phyloP scores from a whole-genome alignment of 2,888 invertebrate species.

The Diplazon laetatorius region DNA sequence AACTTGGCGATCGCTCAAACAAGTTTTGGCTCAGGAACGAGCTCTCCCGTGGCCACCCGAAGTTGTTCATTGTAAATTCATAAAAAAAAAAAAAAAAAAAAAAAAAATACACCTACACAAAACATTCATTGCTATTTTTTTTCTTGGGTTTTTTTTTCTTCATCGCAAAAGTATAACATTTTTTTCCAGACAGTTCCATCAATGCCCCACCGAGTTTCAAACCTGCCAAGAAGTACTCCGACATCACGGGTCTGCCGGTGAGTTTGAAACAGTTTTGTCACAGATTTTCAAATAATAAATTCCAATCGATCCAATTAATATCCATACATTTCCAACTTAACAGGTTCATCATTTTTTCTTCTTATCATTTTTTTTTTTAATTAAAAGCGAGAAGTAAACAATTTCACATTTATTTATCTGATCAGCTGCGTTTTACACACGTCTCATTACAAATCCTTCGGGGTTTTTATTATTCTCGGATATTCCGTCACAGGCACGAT shows the following conservation, averaged over 20 bases:
- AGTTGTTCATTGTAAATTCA: constrained; percentile 88
- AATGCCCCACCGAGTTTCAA: constrained; percentile 96
- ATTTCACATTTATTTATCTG: constrained; percentile 50
- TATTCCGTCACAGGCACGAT: constrained; percentile 86
- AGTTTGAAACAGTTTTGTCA: constrained; percentile 70
- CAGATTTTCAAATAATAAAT: constrained; percentile 2
- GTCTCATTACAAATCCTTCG: constrained; percentile 44
- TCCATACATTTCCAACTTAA: too few relatives aligned
- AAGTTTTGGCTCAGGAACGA: constrained; percentile 92
- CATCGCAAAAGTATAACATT: constrained; percentile 3
- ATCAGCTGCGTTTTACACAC: constrained; percentile 40
- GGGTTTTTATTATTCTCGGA: constrained; percentile 2
- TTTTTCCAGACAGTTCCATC: constrained; percentile 89
- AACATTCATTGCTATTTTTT: neutral
- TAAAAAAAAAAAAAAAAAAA: neutral
- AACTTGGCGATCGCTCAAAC: constrained; percentile 94
- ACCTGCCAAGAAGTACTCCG: constrained; percentile 96
- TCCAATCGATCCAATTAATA: too few relatives aligned
- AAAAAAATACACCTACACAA: neutral
- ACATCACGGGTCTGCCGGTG: constrained; percentile 93
- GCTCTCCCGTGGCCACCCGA: constrained; percentile 90
- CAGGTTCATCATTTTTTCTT: too few relatives aligned
- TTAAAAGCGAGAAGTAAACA: constrained; percentile 32
- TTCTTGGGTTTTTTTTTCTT: neutral
- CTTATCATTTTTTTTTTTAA: neutral